These are phyloP conservation scores for Danio choprae DNA, from an alignment of 2,797 vertebrate genomes.

Conservation along the genomic window DNA sequence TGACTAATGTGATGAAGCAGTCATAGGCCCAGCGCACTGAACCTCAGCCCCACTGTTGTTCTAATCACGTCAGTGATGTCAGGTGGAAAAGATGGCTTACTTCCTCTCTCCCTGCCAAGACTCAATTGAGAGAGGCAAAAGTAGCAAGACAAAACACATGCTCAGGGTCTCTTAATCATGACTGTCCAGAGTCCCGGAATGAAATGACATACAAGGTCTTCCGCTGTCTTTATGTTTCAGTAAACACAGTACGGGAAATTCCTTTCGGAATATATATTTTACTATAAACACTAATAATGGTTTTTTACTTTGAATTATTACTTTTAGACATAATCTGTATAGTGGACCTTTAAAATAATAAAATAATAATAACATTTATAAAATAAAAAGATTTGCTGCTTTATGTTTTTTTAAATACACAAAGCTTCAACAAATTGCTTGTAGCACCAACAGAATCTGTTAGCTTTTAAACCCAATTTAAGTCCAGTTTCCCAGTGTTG, in stretches of 20 bases:
- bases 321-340: background rate
- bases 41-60: slow-evolving; percentile 45
- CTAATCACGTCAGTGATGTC: slow-evolving; percentile 72
- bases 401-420: slow-evolving; percentile 5
- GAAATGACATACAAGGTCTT: slow-evolving; percentile 28
- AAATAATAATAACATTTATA: too few species aligned
- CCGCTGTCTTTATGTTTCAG: background rate
- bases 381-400: background rate
- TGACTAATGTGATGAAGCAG: background rate
- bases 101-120: slow-evolving; percentile 70
- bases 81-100: slow-evolving; percentile 74
- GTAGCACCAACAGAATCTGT: slow-evolving; percentile 17
- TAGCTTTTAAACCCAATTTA: background rate
- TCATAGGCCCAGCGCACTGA: background rate
- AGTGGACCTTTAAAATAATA: background rate
- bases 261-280: background rate
- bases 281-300: background rate
- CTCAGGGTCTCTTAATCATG: slow-evolving; percentile 25
- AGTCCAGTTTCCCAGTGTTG: background rate
- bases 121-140: slow-evolving; percentile 53
- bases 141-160: slow-evolving; percentile 60
- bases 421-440: slow-evolving; percentile 12
- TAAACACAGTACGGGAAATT: slow-evolving; percentile 7
- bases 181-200: slow-evolving; percentile 4
- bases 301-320: background rate